These are phyloP conservation scores for Orussus abietinus DNA, from an alignment of 1,140 invertebrate species.

Conservation along the genomic window DNA sequence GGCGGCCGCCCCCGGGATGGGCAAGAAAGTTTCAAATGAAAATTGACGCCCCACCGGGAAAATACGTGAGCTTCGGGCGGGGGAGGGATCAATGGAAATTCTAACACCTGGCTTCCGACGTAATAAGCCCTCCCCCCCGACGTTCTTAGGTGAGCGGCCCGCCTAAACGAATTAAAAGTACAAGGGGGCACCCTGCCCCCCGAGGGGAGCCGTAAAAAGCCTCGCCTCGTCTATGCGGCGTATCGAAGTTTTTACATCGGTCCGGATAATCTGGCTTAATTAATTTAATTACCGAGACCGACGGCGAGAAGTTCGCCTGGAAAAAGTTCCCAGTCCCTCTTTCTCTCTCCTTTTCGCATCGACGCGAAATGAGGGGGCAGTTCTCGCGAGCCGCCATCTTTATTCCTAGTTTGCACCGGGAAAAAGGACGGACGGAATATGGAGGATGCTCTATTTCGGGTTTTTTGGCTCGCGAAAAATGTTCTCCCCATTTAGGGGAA, in stretches of 20 bases:
- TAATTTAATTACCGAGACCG: conserved; percentile 27
- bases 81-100: conserved; percentile 12
- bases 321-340: too few relatives aligned
- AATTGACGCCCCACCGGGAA: conserved; percentile 25
- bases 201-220: too few relatives aligned
- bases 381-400: too few relatives aligned
- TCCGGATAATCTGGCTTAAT: conserved; percentile 31
- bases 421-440: too few relatives aligned
- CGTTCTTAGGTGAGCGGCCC: conserved; percentile 14
- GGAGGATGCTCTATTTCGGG: too few relatives aligned
- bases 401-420: too few relatives aligned
- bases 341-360: too few relatives aligned
- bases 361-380: too few relatives aligned
- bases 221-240: conserved; percentile 9
- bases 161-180: conserved; percentile 34
- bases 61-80: conserved; percentile 20
- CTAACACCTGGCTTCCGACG: conserved; percentile 23
- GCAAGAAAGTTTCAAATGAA: conserved; percentile 32
- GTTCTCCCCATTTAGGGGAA: too few relatives aligned
- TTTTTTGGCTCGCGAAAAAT: too few relatives aligned
- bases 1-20: conserved; percentile 6
- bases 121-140: conserved; percentile 17
- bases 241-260: conserved; percentile 28
- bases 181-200: conserved; percentile 13
- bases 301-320: too few relatives aligned